phyloP scores from a whole-genome alignment of 2,888 invertebrate species.

The Amorpha juglandis region DNA sequence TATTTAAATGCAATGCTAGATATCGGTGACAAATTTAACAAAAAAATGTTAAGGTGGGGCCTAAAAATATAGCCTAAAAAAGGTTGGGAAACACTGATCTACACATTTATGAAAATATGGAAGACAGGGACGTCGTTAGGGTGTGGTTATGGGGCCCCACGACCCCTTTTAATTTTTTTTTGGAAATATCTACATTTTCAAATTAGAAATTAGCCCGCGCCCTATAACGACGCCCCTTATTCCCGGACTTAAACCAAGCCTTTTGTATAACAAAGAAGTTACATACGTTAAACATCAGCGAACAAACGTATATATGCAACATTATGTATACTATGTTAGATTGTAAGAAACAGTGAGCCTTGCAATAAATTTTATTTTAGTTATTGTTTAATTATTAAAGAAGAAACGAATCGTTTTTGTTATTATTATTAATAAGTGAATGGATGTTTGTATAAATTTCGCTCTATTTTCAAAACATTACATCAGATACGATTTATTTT shows the following conservation, averaged over 20 bases:
- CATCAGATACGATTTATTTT: not conserved
- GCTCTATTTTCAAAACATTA: slow-evolving; percentile 46
- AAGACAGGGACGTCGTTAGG: slow-evolving; percentile 1
- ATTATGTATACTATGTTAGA: slow-evolving; percentile 36
- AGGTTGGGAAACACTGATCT: no score
- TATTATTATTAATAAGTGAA: slow-evolving; percentile 51
- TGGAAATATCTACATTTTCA: not conserved
- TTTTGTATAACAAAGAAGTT: slow-evolving; percentile 8
- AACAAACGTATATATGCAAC: slow-evolving; percentile 43
- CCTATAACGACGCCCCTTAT: not conserved
- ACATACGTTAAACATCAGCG: slow-evolving; percentile 32
- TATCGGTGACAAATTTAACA: no score
- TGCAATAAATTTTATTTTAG: slow-evolving; percentile 37
- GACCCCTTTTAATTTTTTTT: not conserved
- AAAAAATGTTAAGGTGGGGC: no score
- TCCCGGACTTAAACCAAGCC: not conserved
- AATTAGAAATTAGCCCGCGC: not conserved
- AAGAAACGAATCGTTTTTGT: slow-evolving; percentile 44
- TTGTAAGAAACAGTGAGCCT: slow-evolving; percentile 51
- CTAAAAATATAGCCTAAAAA: no score
- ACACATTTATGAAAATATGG: not conserved
- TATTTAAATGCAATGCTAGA: no score
- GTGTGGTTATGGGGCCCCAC: not conserved
- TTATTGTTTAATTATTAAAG: slow-evolving; percentile 28
- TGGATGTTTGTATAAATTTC: slow-evolving; percentile 48